A percentile compares a stretch with the other conserved stretches of the same genome.
Conservation (phyloP, 2,888 invertebrate genomes). For the Latrodectus hesperus region DNA sequence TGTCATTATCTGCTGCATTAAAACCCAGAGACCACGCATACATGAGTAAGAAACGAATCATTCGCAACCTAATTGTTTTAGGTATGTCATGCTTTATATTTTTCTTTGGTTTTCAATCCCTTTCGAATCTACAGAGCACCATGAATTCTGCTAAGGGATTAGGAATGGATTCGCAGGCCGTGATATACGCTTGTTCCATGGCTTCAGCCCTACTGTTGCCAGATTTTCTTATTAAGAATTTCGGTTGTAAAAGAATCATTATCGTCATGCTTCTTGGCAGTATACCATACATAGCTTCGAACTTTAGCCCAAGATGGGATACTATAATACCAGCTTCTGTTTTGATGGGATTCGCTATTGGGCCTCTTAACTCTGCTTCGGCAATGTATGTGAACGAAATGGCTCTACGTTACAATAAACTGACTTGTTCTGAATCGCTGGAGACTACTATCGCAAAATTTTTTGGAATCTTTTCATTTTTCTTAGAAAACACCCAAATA, state of each 20-base stretch:
- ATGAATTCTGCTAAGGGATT: conserved; percentile 81
- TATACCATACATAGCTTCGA: conserved; percentile 65
- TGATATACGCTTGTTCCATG: conserved; percentile 87
- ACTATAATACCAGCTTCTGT: conserved; percentile 64
- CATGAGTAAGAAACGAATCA: conserved; percentile 75
- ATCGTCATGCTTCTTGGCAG: conserved; percentile 57
- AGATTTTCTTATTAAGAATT: conserved; percentile 74
- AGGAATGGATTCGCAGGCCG: conserved; percentile 90
- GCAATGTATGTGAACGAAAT: conserved; percentile 67
- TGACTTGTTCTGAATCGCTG: conserved; percentile 18
- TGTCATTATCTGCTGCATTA: neutral
- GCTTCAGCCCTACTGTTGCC: conserved; percentile 98
- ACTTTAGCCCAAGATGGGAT: conserved; percentile 58
- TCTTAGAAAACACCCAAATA: conserved; percentile 60
- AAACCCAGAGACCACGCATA: conserved; percentile 23
- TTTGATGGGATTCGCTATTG: conserved; percentile 65
- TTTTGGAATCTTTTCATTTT: conserved; percentile 67
- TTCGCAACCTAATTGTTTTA: conserved; percentile 68
- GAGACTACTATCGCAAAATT: conserved; percentile 65
- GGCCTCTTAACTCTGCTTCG: conserved; percentile 67
- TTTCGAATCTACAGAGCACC: conserved; percentile 69
- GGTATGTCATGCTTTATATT: conserved; percentile 67
- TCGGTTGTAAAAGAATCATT: conserved; percentile 68
- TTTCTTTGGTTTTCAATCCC: conserved; percentile 68
- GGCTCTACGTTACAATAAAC: conserved; percentile 53